A percentile compares a stretch with the other conserved stretches of the same genome.
These are phyloP conservation scores for Pygmarrhopalites habei DNA, from an alignment of 1,140 invertebrate species.

Conservation along the genomic window DNA sequence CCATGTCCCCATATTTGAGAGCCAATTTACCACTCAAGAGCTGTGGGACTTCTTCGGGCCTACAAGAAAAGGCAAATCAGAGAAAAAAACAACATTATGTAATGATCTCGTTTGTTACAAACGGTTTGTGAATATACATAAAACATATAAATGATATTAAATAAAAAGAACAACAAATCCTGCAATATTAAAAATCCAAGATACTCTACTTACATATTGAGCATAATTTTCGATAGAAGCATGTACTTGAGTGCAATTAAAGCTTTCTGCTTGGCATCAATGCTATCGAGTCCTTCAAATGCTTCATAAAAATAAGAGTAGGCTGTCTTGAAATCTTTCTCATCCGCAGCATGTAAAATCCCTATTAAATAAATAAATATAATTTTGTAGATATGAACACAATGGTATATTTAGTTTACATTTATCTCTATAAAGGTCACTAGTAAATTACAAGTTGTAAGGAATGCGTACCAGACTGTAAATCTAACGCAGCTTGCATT, in stretches of 20 bases:
- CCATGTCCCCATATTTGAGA: conserved; percentile 77
- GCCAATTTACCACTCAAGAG: conserved; percentile 95
- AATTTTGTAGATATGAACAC: conserved; percentile 59
- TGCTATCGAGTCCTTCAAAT: conserved; percentile 97
- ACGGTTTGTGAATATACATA: too few relatives aligned
- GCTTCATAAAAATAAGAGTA: conserved; percentile 99
- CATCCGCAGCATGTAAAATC: conserved; percentile 97
- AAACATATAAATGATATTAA: conserved; percentile 3
- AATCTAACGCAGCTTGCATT: conserved; percentile 93
- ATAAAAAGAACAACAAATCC: too few relatives aligned
- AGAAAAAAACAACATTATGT: neutral
- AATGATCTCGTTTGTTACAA: too few relatives aligned
- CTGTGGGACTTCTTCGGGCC: conserved; percentile 89
- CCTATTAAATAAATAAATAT: conserved; percentile 45
- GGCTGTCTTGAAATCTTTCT: conserved; percentile 98
- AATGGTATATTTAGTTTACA: conserved; percentile 97
- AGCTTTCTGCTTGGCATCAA: conserved; percentile 77
- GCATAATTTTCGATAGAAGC: conserved; percentile 97
- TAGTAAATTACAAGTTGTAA: conserved; percentile 44
- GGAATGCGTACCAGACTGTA: conserved; percentile 73
- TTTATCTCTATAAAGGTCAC: conserved; percentile 98
- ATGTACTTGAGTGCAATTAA: conserved; percentile 95
- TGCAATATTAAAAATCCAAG: too few relatives aligned
- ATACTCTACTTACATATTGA: conserved; percentile 67
- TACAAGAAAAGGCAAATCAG: too few relatives aligned